Base-by-base conservation (phyloP, 2,888 invertebrate genomes). In the Chesias legatella region DNA sequence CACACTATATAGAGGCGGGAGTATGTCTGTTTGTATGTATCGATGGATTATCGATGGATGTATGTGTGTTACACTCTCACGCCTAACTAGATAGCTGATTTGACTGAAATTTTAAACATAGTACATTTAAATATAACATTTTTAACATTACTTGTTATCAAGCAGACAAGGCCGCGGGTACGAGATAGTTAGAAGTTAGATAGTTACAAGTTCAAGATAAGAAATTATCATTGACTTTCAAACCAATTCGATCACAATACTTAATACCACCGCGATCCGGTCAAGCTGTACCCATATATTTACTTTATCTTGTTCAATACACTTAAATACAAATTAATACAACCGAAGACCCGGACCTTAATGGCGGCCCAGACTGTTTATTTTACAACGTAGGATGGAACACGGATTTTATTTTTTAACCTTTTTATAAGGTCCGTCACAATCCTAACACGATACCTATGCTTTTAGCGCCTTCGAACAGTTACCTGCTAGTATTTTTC, bases 281-380 rank as follows among this genome's bases (percentile, higher is more conserved):
- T 60, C 61, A 49, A 51, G 60, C 51, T 68, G 74, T 68, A 69
- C 73, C 73, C 79, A 78, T 84, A 85, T 86, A 85, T 86, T 86
- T 78, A 77, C 70, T 82, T 86, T 86, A 86, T 86, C 86, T 85
- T 86, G 86, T 85, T 78, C 82, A 83, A 80, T 86, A 86, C 85
- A 85, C 86, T 86, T 88, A 84, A 88, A 88, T 86, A 88, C 86
- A 88, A 88, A 88, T 88, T 88, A 88, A 88, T 88, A 86, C 86
- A 86, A 79, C 69, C 77, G 63, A 72, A 77, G 82, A 77, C 76
- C 76, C 77, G 73, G 75, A 58, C 67, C 83, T 79, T 86, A 84
- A 88, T 84, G 82, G 86, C 76, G 68, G 70, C 58, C 63, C 60
- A 63, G 76, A 72, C 75, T 88, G 85, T 88, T 86, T 88, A 86